Base-by-base conservation (phyloP, 35 echinoderm and acorn worm genomes). In the Stichopus chloronotus region DNA sequence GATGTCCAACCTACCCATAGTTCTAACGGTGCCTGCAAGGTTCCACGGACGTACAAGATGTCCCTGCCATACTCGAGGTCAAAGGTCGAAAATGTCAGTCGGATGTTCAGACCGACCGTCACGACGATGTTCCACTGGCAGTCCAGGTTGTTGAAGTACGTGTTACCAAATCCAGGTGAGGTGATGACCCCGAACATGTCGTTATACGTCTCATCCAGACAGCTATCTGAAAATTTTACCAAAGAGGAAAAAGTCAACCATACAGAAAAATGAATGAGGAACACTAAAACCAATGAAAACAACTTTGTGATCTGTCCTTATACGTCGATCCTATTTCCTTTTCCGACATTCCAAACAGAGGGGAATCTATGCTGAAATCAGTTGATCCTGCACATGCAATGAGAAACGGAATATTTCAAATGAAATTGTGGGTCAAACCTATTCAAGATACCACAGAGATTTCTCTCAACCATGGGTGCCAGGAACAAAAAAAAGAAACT, bases 121-220 rank as follows among this genome's bases (percentile, higher is more conserved):
- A 96, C 97, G 9, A 82, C 93, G 19, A 98, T 98, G 7, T 55
- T 92, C 97, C 97, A 98, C 8, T 53, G 52, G 52, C 97, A 98
- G 52, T 94, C 88, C 63, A 92, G 30, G 65, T 93, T 87, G 80
- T 98, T 96, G 20, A 84, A 93, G 81, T 98, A 98, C 16, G n/a
- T 63, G 58, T 57, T 21, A 11, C 88, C 88, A 80, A 90, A 96
- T 53, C 88, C 88, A 19, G 95, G 97, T 17, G 97, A 98, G 53
- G 61, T 61, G n/a, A 98, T 96, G 6, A 60, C 84, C 0, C 97
- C 97, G 17, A 74, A 74, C 2, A 52, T 3, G 13, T 81, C 95
- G 53, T 84, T 92, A 17, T 94, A 52, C 55, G 77, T 17, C 30
- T 92, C 55, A n/a, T 94, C 88, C n/a, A 85, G 79, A 91, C 97